Base-by-base conservation (phyloP, 1,140 invertebrate genomes). In the Calephelis nemesis region DNA sequence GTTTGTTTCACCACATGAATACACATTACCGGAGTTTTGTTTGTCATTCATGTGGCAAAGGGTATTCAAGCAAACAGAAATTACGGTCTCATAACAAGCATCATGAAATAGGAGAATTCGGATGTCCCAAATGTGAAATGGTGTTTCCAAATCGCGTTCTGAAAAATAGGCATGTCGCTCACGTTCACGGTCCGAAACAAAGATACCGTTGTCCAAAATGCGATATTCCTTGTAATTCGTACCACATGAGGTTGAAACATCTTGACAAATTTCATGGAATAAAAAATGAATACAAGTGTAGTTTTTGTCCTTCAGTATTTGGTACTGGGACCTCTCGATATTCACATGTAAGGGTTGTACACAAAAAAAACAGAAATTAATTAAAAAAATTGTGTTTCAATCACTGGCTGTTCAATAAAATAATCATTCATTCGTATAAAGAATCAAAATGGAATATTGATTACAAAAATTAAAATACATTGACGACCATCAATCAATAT, bases 121-220 rank as follows among this genome's bases (percentile, higher is more conserved):
- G 94, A 62, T 97, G 97, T 81, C 94, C 95, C 58, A 93, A 95
- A 48, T 97, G 97, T 79, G 92, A 93, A 11, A 96, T 96, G 74
- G 93, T 94, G 0, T 97, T 88, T 63, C 19, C 65, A 3, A 85
- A 76, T 71, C 69, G 79, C 4, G 74, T 68, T 0, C 48, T 74
- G 0, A 81, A 75, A 65, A 79, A 78, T 15, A 70, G 74, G 10
- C 84, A 85, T 47, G 58, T 78, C 5, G 65, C 77, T 13, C 15
- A 65, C 0, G 72, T 64, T 2, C 84, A 88, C 39, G 79, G 81
- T 13, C 70, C 69, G 0, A 83, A 82, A 66, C 72, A 82, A 50
- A 73, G 78, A 45, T 83, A 88, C 66, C 71, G 79, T 5, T 88
- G 84, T 58, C 84, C 84, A 0, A 65, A 82, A 3, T 88, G 86